phyloP scores from a whole-genome alignment of 2,113 vertebrate genomes.

The Nestor notabilis region DNA sequence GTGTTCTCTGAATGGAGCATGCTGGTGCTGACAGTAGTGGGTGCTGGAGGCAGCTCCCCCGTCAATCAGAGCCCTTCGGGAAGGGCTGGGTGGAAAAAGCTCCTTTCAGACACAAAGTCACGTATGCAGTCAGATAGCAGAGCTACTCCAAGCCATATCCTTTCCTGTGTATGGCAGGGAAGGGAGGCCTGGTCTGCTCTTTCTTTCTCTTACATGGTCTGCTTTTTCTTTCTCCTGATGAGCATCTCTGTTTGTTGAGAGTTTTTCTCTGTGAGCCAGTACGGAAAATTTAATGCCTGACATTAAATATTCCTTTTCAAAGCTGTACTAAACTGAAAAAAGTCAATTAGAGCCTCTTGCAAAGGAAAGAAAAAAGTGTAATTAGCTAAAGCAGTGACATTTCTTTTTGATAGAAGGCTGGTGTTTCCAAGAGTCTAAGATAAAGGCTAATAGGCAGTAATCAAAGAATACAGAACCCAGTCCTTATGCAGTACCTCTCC shows the following conservation, averaged over 20 bases:
- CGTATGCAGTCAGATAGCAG: background rate
- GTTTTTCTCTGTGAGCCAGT: background rate
- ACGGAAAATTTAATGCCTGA: constrained; percentile 33
- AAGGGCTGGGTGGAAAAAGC: background rate
- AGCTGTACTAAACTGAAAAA: background rate
- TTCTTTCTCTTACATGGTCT: background rate
- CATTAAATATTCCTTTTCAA: constrained; percentile 60
- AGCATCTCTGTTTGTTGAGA: background rate
- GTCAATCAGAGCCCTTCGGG: background rate
- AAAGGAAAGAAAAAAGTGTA: constrained; percentile 7
- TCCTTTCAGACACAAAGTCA: background rate
- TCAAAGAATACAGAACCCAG: constrained; percentile 29
- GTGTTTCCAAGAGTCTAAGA: constrained; percentile 32
- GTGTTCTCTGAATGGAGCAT: background rate
- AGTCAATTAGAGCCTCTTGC: constrained; percentile 41
- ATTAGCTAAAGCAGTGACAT: constrained; percentile 47
- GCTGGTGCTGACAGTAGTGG: background rate
- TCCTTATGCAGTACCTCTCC: constrained; percentile 19
- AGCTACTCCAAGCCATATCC: background rate
- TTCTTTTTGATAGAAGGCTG: constrained; percentile 45
- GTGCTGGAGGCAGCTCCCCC: background rate
- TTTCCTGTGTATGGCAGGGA: background rate
- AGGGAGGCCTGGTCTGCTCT: background rate
- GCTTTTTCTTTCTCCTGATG: background rate
- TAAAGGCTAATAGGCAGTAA: constrained; percentile 46